A percentile compares a stretch with the other conserved stretches of the same genome.
Conservation (phyloP, 2,113 vertebrate genomes). For the Actenoides lindsayi region DNA sequence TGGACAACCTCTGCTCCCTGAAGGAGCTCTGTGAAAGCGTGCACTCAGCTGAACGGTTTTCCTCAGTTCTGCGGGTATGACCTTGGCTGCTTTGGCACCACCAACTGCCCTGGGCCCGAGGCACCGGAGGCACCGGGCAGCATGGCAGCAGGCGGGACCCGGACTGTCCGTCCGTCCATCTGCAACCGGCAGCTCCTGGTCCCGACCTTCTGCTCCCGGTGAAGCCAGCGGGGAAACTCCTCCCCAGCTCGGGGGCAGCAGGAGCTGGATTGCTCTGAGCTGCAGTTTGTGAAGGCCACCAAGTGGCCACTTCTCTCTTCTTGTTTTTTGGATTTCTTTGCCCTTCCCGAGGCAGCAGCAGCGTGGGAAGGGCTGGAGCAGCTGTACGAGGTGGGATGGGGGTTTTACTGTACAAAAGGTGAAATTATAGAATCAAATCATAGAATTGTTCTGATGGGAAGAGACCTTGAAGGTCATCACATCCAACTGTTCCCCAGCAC, state of each 20-base stretch:
- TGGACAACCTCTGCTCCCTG: background rate
- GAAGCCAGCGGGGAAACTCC: background rate
- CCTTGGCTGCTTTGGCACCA: background rate
- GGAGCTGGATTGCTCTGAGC: background rate
- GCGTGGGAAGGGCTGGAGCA: fast-evolving
- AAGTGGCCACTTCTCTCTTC: background rate
- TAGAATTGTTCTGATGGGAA: too few relatives aligned
- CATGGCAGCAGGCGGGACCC: background rate
- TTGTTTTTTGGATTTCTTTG: background rate
- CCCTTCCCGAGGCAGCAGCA: background rate
- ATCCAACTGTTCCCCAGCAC: too few relatives aligned
- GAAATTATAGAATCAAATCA: background rate
- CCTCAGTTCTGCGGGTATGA: background rate
- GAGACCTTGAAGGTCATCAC: too few relatives aligned
- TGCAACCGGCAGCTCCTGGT: background rate
- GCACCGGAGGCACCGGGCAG: background rate
- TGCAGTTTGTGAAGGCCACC: conserved; percentile 1
- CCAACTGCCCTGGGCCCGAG: background rate
- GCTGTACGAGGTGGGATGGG: background rate
- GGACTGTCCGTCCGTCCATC: background rate
- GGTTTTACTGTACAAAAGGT: background rate
- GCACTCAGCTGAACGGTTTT: background rate
- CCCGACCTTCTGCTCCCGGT: background rate
- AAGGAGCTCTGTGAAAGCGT: background rate
- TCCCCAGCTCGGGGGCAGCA: background rate